These are phyloP conservation scores for Aleiodes sp. DNA, from an alignment of 1,140 invertebrate species.

Conservation along the genomic window DNA sequence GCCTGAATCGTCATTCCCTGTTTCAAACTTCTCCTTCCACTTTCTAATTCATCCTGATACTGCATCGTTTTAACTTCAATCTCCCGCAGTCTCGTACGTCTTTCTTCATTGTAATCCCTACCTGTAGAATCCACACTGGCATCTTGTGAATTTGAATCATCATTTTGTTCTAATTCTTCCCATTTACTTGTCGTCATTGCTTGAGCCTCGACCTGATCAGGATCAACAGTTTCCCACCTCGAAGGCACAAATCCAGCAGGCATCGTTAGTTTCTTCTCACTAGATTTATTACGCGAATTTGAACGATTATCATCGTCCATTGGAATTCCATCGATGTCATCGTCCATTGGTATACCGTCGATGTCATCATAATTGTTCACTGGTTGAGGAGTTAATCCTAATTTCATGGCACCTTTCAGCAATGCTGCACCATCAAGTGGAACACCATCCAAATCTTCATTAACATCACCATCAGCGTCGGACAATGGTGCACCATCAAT, in stretches of 20 bases:
- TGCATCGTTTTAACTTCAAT: constrained; percentile 95
- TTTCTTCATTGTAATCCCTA: constrained; percentile 75
- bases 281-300: constrained; percentile 51
- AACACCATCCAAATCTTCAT: constrained; percentile 79
- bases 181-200: constrained; percentile 91
- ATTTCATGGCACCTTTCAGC: constrained; percentile 75
- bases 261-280: constrained; percentile 58
- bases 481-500: constrained; percentile 77
- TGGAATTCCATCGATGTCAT: constrained; percentile 86
- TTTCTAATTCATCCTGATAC: constrained; percentile 96
- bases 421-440: constrained; percentile 86
- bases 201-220: constrained; percentile 83
- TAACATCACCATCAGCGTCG: constrained; percentile 70
- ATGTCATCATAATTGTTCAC: constrained; percentile 72
- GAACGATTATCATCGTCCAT: constrained; percentile 68
- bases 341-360: constrained; percentile 81
- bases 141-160: constrained; percentile 64
- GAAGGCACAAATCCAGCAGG: constrained; percentile 84
- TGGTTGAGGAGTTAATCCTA: constrained; percentile 62
- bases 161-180: constrained; percentile 76
- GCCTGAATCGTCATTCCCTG: constrained; percentile 80
- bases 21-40: constrained; percentile 80
- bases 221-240: constrained; percentile 96
- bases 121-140: constrained; percentile 63
- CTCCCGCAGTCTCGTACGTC: constrained; percentile 85